Evolutionary conservation across 2,888 invertebrate genomes (phyloP).

Genomic region (Globia sparganii): DNA sequence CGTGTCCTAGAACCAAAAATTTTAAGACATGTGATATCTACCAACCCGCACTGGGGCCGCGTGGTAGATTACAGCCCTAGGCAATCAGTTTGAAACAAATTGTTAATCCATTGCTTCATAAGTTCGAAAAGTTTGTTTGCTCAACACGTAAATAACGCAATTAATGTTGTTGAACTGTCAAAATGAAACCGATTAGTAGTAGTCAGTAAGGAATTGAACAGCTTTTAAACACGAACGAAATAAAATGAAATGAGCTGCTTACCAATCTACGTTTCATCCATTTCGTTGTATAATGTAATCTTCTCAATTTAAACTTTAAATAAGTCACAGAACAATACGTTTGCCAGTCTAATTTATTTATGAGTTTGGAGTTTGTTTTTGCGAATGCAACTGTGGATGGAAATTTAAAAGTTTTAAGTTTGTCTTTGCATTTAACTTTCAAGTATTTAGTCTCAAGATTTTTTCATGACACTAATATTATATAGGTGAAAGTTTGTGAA

Average conservation of each 20-base stretch:
- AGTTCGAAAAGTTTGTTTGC: too few relatives aligned
- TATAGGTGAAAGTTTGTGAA: too few relatives aligned
- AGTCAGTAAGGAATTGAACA: not conserved
- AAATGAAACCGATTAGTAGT: too few relatives aligned
- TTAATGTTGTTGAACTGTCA: too few relatives aligned
- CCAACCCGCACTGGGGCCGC: too few relatives aligned
- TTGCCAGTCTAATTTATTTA: slow-evolving; percentile 44
- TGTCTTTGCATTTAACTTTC: not conserved
- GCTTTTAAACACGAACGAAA: not conserved
- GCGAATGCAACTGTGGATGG: not conserved
- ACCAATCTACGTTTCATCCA: slow-evolving; percentile 13
- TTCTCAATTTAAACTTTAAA: slow-evolving; percentile 49
- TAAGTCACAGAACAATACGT: slow-evolving; percentile 7
- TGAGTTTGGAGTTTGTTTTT: slow-evolving; percentile 14
- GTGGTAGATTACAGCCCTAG: too few relatives aligned
- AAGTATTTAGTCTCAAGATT: not conserved
- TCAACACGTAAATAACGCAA: too few relatives aligned
- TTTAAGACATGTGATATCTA: too few relatives aligned
- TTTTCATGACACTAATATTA: not conserved
- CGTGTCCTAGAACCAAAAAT: too few relatives aligned
- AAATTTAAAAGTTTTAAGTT: not conserved
- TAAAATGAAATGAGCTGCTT: not conserved
- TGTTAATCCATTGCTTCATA: too few relatives aligned
- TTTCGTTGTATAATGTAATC: slow-evolving; percentile 21
- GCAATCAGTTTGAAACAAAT: too few relatives aligned